phyloP scores from a whole-genome alignment of 2,888 invertebrate species.

The Elegia similella region DNA sequence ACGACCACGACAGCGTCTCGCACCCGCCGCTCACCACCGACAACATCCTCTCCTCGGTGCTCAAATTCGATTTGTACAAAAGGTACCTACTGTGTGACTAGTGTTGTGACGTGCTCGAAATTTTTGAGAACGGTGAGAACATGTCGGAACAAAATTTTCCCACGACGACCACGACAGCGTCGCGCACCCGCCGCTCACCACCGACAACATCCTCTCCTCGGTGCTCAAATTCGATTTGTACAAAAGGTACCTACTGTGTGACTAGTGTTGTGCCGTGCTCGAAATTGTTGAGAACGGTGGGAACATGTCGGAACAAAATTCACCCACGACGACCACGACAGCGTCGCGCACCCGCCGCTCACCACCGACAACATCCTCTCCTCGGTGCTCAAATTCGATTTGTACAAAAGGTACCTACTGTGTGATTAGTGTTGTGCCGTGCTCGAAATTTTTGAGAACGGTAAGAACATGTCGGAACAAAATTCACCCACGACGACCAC shows the following conservation, averaged over 20 bases:
- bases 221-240: slow-evolving; percentile 92
- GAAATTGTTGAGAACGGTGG: too few species aligned
- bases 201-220: slow-evolving; percentile 91
- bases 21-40: slow-evolving; percentile 91
- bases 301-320: not conserved
- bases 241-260: slow-evolving; percentile 71
- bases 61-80: slow-evolving; percentile 90
- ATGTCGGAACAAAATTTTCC: not conserved
- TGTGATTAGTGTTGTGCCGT: too few species aligned
- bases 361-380: slow-evolving; percentile 91
- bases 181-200: slow-evolving; percentile 88
- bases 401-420: slow-evolving; percentile 82
- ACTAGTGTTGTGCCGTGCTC: too few species aligned
- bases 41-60: slow-evolving; percentile 91
- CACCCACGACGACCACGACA: slow-evolving; percentile 78
- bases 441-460: too few species aligned
- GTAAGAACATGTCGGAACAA: not conserved
- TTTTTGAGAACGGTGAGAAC: too few species aligned
- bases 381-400: slow-evolving; percentile 91
- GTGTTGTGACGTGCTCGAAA: too few species aligned
- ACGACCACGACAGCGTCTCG: slow-evolving; percentile 84
- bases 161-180: slow-evolving; percentile 83
- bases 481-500: not conserved
- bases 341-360: slow-evolving; percentile 88
- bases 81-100: slow-evolving; percentile 58